phyloP scores from a whole-genome alignment of 2,797 vertebrate species.

The Mus caroli region DNA sequence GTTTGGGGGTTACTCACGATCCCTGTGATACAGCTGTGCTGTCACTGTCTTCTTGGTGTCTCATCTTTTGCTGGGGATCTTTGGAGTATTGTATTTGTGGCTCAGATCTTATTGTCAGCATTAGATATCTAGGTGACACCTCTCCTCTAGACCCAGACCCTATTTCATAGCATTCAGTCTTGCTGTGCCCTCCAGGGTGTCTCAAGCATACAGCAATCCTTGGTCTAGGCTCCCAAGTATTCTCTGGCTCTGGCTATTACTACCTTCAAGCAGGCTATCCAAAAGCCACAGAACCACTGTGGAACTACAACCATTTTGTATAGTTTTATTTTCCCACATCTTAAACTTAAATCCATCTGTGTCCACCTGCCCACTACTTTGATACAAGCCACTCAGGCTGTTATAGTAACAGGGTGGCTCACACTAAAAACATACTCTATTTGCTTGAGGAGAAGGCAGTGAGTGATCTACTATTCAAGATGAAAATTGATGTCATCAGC shows the following conservation, averaged over 20 bases:
- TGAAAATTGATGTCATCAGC: rapidly evolving
- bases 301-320: rapidly evolving
- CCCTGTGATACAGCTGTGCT: rapidly evolving
- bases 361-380: rapidly evolving
- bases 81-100: too few relatives aligned
- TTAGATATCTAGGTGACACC: rapidly evolving
- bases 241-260: neutral
- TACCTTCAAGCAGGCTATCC: neutral
- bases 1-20: neutral
- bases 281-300: rapidly evolving
- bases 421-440: too few relatives aligned
- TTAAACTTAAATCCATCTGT: rapidly evolving
- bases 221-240: rapidly evolving
- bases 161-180: neutral
- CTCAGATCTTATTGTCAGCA: neutral
- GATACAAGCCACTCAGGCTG: rapidly evolving
- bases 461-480: too few relatives aligned
- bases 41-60: rapidly evolving
- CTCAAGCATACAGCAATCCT: rapidly evolving
- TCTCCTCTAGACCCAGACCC: neutral
- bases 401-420: rapidly evolving
- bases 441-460: rapidly evolving
- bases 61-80: rapidly evolving
- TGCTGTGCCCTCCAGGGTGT: rapidly evolving
- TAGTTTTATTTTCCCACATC: neutral